These are phyloP conservation scores for Heliconius ethilla DNA, from an alignment of 2,888 invertebrate genomes.

Conservation along the genomic window DNA sequence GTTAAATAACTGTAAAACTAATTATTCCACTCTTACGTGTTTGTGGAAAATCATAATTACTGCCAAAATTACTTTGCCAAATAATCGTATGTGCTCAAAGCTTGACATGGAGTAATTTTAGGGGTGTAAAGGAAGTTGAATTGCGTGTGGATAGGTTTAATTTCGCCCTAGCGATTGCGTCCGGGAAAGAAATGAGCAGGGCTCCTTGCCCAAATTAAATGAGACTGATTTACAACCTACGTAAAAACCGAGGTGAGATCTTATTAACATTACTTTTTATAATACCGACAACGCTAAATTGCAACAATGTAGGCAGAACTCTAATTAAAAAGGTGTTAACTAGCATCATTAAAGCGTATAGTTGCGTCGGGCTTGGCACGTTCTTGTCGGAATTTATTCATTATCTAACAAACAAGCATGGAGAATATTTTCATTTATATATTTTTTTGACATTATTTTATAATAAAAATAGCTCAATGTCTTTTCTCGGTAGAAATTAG, in stretches of 20 bases:
- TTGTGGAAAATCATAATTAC: constrained; percentile 24
- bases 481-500: no score
- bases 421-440: constrained; percentile 22
- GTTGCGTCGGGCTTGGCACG: constrained; percentile 37
- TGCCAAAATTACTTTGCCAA: constrained; percentile 26
- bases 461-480: no score
- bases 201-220: constrained; percentile 59
- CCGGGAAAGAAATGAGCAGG: constrained; percentile 75
- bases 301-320: constrained; percentile 76
- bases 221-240: constrained; percentile 76
- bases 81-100: constrained; percentile 30
- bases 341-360: constrained; percentile 63
- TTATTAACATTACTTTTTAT: constrained; percentile 82
- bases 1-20: constrained; percentile 26
- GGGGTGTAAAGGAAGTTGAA: constrained; percentile 42
- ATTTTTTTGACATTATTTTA: no score
- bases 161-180: constrained; percentile 57
- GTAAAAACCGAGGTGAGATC: constrained; percentile 71
- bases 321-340: constrained; percentile 78
- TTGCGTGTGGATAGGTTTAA: constrained; percentile 74
- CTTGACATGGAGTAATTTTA: constrained; percentile 34
- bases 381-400: constrained; percentile 42
- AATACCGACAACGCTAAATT: constrained; percentile 74
- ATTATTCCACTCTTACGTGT: constrained; percentile 23
- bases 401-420: constrained; percentile 28